Base-by-base conservation (phyloP, 2,113 vertebrate genomes). In the Cavia porcellus region DNA sequence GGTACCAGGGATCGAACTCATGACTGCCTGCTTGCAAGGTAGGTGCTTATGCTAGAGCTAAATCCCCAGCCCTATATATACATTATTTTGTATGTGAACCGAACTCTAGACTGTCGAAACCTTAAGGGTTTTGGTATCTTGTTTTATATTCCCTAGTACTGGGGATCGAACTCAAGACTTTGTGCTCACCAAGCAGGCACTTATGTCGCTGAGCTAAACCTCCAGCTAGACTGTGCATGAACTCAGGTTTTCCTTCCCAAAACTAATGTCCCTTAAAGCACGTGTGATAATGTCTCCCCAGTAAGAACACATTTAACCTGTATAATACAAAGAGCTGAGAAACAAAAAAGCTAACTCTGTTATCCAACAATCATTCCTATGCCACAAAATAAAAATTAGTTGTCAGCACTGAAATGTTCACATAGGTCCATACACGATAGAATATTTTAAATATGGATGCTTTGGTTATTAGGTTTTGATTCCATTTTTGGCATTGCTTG, bases 51-150 rank as follows among this genome's bases (percentile, higher is more conserved):
- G 38, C 38, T n/a, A n/a, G n/a, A 38, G 38, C 38, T 38, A 38
- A 38, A 38, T 38, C 38, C 38, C 38, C 38, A 38, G 38, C 38
- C 38, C 38, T 38, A 97, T 61, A 97, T 86, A 89, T 9, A 96
- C 0, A 98, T 88, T 95, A 52, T 95, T 97, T 57, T 95, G 95
- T 92, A 68, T 96, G 95, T 95, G 82, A 92, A 97, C 94, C 97
- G 55, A 97, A 97, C 38, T 75, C 79, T 92, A 87, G 47, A 22
- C 47, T 50, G 47, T 50, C 47, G 50, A 52, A 52, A 52, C 50
- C 50, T 52, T 52, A 52, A 52, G 50, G 50, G 50, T 52, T 52
- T 52, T 52, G 50, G 50, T 52, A 52, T 52, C 50, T 52, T 52
- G 6, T 52, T 52, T 52, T 52, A 11, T 52, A 52, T 52, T 52